Evolutionary conservation across 2,888 invertebrate genomes (phyloP).

Genomic region (Plebejus melissa): DNA sequence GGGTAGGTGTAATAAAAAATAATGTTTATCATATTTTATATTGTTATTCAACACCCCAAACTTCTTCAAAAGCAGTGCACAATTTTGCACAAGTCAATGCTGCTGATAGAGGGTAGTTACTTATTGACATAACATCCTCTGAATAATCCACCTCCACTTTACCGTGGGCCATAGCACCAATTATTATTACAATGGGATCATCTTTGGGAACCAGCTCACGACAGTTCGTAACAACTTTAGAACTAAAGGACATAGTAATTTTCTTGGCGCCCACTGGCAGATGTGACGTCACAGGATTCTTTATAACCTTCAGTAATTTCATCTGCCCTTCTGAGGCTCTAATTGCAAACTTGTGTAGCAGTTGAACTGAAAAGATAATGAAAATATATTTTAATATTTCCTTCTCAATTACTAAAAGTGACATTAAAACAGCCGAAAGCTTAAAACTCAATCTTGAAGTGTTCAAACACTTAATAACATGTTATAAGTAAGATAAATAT

Average conservation of each 20-base stretch:
- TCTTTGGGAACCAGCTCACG: conserved; percentile 87
- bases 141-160: conserved; percentile 92
- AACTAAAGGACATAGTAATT: conserved; percentile 92
- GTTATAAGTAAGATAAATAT: too few species aligned
- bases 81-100: conserved; percentile 97
- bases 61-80: conserved; percentile 96
- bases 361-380: conserved; percentile 86
- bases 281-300: conserved; percentile 96
- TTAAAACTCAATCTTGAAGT: not conserved
- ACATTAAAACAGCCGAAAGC: not conserved
- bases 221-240: conserved; percentile 83
- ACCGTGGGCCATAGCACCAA: conserved; percentile 99
- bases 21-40: conserved; percentile 28
- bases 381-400: conserved; percentile 7
- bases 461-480: not conserved
- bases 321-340: conserved; percentile 93
- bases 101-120: conserved; percentile 97
- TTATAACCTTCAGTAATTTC: conserved; percentile 96
- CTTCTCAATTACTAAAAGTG: not conserved
- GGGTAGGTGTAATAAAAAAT: not conserved
- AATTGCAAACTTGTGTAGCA: conserved; percentile 96
- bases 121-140: conserved; percentile 94
- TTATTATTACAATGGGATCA: conserved; percentile 92
- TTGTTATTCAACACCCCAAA: conserved; percentile 86
- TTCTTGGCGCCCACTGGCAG: conserved; percentile 96